Conservation (phyloP, 2,888 invertebrate genomes). For the Isoperla grammatica region DNA sequence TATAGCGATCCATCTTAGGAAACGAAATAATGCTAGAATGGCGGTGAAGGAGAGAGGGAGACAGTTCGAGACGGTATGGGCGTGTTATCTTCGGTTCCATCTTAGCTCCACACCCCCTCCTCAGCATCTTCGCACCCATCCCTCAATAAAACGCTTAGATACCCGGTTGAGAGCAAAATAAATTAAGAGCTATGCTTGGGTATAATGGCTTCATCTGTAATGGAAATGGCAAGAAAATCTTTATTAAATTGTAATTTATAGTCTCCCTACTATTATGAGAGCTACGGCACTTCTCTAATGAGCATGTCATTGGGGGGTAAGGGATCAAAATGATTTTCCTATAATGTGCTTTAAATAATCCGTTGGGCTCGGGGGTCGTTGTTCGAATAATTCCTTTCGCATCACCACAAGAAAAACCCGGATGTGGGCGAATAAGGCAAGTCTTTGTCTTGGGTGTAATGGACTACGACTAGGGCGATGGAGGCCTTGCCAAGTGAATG, state of each 20-base stretch:
- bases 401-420: background rate
- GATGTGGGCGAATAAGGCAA: too few species aligned
- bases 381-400: background rate
- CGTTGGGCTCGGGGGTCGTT: background rate
- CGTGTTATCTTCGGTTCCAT: slow-evolving; percentile 1
- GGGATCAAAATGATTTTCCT: slow-evolving; percentile 13
- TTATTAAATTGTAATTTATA: slow-evolving; percentile 25
- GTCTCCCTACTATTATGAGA: slow-evolving; percentile 18
- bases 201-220: slow-evolving; percentile 1
- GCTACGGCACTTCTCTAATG: slow-evolving; percentile 14
- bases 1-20: slow-evolving; percentile 24
- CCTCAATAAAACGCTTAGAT: slow-evolving; percentile 4
- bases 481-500: too few species aligned
- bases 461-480: too few species aligned
- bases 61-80: background rate
- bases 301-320: slow-evolving; percentile 17
- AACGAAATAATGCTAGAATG: slow-evolving; percentile 24
- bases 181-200: slow-evolving; percentile 16
- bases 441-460: too few species aligned
- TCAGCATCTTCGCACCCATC: background rate
- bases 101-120: background rate
- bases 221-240: slow-evolving; percentile 19
- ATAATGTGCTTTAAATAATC: slow-evolving; percentile 22
- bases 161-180: slow-evolving; percentile 4
- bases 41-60: slow-evolving; percentile 6